These are phyloP conservation scores for Brachyopa scutellaris DNA, from an alignment of 2,888 invertebrate species.

Conservation along the genomic window DNA sequence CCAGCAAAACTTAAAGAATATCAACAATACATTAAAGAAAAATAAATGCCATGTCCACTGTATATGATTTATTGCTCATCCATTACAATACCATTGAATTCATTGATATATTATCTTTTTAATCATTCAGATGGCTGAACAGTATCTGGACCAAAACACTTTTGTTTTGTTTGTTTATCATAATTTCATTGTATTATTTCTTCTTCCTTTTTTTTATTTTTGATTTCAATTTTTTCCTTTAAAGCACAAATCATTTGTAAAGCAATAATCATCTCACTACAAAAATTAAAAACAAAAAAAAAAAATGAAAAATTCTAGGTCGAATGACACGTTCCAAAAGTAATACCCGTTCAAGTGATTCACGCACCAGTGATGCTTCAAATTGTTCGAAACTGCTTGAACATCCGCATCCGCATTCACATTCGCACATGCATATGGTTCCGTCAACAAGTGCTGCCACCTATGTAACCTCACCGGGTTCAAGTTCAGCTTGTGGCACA, in stretches of 20 bases:
- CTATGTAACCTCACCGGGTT: constrained; percentile 76
- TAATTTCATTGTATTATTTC: neutral
- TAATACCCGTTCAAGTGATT: constrained; percentile 81
- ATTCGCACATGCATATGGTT: constrained; percentile 73
- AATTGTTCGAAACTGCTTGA: constrained; percentile 80
- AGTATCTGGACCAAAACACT: too few species aligned
- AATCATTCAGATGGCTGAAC: too few species aligned
- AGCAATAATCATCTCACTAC: neutral
- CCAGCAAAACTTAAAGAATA: too few species aligned
- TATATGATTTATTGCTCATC: too few species aligned
- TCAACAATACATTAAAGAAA: too few species aligned
- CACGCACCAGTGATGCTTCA: constrained; percentile 80
- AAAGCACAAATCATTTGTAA: constrained; percentile 14
- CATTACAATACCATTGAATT: too few species aligned
- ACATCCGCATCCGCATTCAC: constrained; percentile 78
- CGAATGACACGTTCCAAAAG: constrained; percentile 81
- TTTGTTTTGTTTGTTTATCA: too few species aligned
- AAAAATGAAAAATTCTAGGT: constrained; percentile 74
- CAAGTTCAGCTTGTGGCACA: constrained; percentile 76
- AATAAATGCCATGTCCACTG: too few species aligned
- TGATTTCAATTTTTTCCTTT: neutral
- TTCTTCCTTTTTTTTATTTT: neutral
- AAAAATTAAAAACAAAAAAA: constrained; percentile 8
- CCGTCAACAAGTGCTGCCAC: constrained; percentile 71
- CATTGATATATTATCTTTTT: too few species aligned